These are phyloP conservation scores for Asteroscopus sphinx DNA, from an alignment of 2,888 invertebrate genomes.

Conservation along the genomic window DNA sequence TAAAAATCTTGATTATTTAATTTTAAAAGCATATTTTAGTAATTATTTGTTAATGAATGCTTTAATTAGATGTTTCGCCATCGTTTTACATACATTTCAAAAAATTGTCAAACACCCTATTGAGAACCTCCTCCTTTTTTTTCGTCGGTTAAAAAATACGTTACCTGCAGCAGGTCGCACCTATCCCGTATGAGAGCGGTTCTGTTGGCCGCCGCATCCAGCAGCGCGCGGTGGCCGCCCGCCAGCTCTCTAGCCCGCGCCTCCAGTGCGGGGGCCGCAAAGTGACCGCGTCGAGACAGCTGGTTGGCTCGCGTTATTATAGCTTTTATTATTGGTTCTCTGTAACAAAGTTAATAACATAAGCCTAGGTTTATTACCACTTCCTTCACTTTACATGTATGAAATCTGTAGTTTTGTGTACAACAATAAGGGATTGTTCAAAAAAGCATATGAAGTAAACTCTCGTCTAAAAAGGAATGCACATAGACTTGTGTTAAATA, in stretches of 20 bases:
- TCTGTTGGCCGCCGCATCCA: constrained; percentile 93
- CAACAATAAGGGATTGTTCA: not conserved
- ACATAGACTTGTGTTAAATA: too few species aligned
- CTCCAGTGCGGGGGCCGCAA: constrained; percentile 94
- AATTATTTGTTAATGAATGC: too few species aligned
- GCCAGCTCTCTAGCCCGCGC: constrained; percentile 92
- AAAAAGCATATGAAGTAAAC: not conserved
- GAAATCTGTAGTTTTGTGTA: not conserved
- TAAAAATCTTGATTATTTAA: too few species aligned
- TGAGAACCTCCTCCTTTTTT: too few species aligned
- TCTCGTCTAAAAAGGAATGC: too few species aligned
- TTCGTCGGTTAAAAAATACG: too few species aligned
- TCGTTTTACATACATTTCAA: too few species aligned
- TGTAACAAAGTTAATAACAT: constrained; percentile 49
- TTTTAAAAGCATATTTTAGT: too few species aligned
- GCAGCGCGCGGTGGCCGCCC: constrained; percentile 92
- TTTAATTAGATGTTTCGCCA: too few species aligned
- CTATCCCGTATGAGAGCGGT: constrained; percentile 91
- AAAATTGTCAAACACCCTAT: too few species aligned
- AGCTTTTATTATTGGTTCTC: constrained; percentile 95
- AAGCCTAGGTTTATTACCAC: not conserved
- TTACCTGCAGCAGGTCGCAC: constrained; percentile 74
- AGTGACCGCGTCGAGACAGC: constrained; percentile 96
- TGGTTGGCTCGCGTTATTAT: constrained; percentile 93
- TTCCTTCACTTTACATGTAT: not conserved